Evolutionary conservation across 1,140 invertebrate genomes (phyloP), one percentile per base, ranked within the genome.

Genomic region (Planococcus citri): DNA sequence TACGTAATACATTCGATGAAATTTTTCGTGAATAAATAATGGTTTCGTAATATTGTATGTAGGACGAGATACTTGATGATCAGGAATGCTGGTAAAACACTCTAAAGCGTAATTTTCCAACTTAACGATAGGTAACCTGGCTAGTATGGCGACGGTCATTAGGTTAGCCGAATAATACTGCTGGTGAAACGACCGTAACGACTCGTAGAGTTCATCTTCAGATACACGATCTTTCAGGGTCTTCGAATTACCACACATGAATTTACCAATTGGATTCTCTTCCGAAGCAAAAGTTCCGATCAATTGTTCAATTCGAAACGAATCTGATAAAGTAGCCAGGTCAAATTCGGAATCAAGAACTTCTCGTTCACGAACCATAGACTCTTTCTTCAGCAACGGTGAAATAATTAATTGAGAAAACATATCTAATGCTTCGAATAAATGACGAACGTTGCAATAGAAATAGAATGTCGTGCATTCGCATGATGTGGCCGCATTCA

Each of bases 271-370:
- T 0, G 92, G 92, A 78, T 89, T 88, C 27, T 82, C 82, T 4
- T 79, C 73, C 64, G 84, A 83, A 27, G 88, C 87, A 51, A 90
- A 77, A 17, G 25, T 25, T 17, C 60, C 60, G 60, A 71, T 78
- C 24, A 95, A 73, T 80, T 93, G 89, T 74, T 92, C 85, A 70
- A 84, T 85, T 70, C 89, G 82, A 73, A 82, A 82, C 1, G 77
- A 77, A 76, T 94, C 90, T 10, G 82, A 84, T 3, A 85, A 83
- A 10, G 86, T 73, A 2, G 85, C 83, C 80, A 89, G 86, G 73
- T 88, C 84, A 78, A 91, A 93, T 78, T 92, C 90, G 87, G 92
- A 95, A 77, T 97, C 90, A 3, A 97, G 89, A 0, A 93, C 88
- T 78, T 94, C 90, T n/a, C 93, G 82, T 80, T 97, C 94, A 27